phyloP scores from a whole-genome alignment of 2,888 invertebrate species.

The Diadegma fenestrale region DNA sequence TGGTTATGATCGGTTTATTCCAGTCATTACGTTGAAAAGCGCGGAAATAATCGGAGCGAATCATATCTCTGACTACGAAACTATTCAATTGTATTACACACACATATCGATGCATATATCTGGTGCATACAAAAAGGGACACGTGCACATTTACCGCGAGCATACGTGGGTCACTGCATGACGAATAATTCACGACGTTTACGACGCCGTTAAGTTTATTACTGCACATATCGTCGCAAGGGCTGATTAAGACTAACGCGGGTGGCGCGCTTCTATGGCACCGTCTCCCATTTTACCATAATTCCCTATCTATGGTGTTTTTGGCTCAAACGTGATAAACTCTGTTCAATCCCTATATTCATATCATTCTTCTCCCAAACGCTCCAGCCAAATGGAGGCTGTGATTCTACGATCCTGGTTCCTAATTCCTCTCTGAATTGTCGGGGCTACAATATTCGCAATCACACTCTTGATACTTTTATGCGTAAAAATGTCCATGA shows the following conservation, averaged over 20 bases:
- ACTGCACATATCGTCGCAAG: conserved; percentile 64
- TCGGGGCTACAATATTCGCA: too few relatives aligned
- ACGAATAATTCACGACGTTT: conserved; percentile 78
- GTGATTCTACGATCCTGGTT: too few relatives aligned
- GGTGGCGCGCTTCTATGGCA: conserved; percentile 46
- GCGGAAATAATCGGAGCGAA: conserved; percentile 13
- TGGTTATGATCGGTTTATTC: background rate
- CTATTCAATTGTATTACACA: conserved; percentile 71
- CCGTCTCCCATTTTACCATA: too few relatives aligned
- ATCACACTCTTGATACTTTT: too few relatives aligned
- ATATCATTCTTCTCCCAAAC: too few relatives aligned
- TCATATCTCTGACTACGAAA: conserved; percentile 71
- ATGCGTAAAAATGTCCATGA: too few relatives aligned
- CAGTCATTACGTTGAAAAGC: background rate
- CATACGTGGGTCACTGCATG: conserved; percentile 30
- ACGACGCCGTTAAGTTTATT: conserved; percentile 81
- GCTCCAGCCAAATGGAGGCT: too few relatives aligned
- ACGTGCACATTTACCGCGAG: background rate
- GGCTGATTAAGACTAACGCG: conserved; percentile 72
- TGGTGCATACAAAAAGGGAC: background rate
- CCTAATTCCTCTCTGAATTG: too few relatives aligned
- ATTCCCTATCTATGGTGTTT: too few relatives aligned
- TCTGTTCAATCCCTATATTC: too few relatives aligned
- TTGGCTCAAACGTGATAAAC: too few relatives aligned
- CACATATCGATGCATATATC: background rate